A percentile compares a stretch with the other conserved stretches of the same genome.
Conservation (phyloP, 2,113 vertebrate species). For the Percopsis transmontana region DNA sequence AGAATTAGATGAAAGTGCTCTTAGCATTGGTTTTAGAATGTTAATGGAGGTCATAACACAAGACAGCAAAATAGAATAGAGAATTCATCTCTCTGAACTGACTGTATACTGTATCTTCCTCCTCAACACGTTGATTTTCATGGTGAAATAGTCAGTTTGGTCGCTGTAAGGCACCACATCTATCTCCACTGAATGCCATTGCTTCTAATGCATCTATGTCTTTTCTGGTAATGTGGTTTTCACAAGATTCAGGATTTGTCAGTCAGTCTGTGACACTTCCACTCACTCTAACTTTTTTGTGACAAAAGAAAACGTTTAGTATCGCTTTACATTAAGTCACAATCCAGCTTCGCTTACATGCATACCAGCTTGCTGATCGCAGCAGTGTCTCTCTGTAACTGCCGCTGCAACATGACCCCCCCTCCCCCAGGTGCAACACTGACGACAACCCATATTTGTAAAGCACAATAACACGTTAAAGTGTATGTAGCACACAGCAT, state of each 20-base stretch:
- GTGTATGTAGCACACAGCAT: conserved; percentile 1
- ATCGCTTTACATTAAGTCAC: conserved; percentile 3
- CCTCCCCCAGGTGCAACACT: conserved; percentile 29
- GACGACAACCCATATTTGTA: conserved; percentile 35
- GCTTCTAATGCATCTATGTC: too few relatives aligned
- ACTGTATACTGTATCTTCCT: too few relatives aligned
- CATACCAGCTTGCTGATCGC: conserved; percentile 23
- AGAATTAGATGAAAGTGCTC: neutral
- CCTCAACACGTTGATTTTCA: too few relatives aligned
- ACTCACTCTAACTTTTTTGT: too few relatives aligned
- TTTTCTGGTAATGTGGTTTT: too few relatives aligned
- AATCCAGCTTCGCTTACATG: conserved; percentile 10
- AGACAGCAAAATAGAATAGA: too few relatives aligned
- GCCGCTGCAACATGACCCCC: conserved; percentile 8
- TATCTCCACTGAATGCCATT: too few relatives aligned
- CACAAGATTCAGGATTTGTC: too few relatives aligned
- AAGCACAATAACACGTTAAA: conserved; percentile 13
- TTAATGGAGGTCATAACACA: too few relatives aligned
- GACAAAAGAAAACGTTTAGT: neutral
- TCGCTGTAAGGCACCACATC: too few relatives aligned
- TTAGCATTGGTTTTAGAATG: neutral
- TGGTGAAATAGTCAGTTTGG: too few relatives aligned
- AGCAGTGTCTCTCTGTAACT: conserved; percentile 28
- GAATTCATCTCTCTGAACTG: too few relatives aligned
- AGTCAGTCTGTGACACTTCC: neutral